Conservation (phyloP, 2,113 vertebrate genomes). For the Coregonus clupeaformis region DNA sequence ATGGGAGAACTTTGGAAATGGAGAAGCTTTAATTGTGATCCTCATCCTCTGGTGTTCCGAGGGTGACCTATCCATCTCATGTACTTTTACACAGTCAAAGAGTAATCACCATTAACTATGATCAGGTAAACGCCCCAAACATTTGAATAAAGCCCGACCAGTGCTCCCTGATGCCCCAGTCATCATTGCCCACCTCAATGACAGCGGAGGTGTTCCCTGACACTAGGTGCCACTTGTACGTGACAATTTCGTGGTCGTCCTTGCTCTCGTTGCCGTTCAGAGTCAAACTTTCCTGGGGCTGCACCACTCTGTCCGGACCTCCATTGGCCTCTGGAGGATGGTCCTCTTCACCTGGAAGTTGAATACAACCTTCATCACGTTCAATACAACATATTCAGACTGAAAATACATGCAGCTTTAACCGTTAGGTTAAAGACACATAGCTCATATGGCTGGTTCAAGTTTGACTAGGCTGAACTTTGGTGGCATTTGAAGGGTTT, state of each 20-base stretch:
- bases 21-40: no score
- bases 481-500: background rate
- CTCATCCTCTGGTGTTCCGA: no score
- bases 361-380: conserved; percentile 10
- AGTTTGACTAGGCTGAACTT: background rate
- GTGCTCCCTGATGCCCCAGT: no score
- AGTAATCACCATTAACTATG: background rate
- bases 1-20: no score
- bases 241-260: conserved; percentile 71
- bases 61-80: no score
- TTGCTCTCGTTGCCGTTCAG: conserved; percentile 79
- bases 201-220: conserved; percentile 53
- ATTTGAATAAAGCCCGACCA: no score
- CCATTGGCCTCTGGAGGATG: conserved; percentile 73
- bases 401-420: no score
- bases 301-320: conserved; percentile 80
- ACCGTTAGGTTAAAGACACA: no score
- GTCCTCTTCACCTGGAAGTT: conserved; percentile 72
- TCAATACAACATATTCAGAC: background rate
- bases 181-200: conserved; percentile 73
- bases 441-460: background rate
- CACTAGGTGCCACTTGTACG: conserved; percentile 79
- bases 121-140: background rate
- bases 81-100: no score
- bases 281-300: conserved; percentile 77